Evolutionary conservation across 2,888 invertebrate species (phyloP).

Genomic region (Callimorpha dominula): DNA sequence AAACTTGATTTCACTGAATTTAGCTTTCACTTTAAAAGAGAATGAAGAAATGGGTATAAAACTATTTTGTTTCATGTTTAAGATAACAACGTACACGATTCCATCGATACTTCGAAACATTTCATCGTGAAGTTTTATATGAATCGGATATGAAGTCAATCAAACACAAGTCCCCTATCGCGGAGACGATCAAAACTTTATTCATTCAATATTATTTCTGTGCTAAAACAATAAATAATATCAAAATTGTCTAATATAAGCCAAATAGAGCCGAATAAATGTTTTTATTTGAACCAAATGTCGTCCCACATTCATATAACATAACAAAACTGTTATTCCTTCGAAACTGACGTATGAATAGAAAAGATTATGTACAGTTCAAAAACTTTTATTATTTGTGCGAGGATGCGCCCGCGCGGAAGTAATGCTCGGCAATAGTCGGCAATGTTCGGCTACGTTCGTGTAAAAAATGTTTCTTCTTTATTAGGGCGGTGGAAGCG

Average conservation of each 20-base stretch:
- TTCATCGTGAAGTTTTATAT: constrained; percentile 21
- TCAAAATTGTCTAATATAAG: constrained; percentile 18
- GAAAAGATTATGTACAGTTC: constrained; percentile 47
- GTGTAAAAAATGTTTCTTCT: constrained; percentile 53
- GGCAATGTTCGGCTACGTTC: constrained; percentile 46
- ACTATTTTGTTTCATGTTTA: neutral
- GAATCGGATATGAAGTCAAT: constrained; percentile 23
- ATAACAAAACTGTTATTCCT: constrained; percentile 43
- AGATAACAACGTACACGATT: neutral
- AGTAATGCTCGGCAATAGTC: constrained; percentile 38
- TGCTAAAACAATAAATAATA: constrained; percentile 16
- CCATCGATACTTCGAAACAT: constrained; percentile 12
- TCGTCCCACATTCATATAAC: constrained; percentile 22
- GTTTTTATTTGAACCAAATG: constrained; percentile 26
- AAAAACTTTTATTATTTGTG: constrained; percentile 52
- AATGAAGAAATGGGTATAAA: neutral
- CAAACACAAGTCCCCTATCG: constrained; percentile 6
- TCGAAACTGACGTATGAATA: constrained; percentile 28
- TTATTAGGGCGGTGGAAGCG: constrained; percentile 48
- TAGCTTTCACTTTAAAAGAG: neutral
- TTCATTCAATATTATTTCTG: constrained; percentile 16
- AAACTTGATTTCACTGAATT: neutral
- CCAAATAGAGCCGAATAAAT: constrained; percentile 20
- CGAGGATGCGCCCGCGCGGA: constrained; percentile 46
- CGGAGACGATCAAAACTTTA: constrained; percentile 10